phyloP scores from a whole-genome alignment of 2,113 vertebrate genomes.

The Lophura nycthemera region DNA sequence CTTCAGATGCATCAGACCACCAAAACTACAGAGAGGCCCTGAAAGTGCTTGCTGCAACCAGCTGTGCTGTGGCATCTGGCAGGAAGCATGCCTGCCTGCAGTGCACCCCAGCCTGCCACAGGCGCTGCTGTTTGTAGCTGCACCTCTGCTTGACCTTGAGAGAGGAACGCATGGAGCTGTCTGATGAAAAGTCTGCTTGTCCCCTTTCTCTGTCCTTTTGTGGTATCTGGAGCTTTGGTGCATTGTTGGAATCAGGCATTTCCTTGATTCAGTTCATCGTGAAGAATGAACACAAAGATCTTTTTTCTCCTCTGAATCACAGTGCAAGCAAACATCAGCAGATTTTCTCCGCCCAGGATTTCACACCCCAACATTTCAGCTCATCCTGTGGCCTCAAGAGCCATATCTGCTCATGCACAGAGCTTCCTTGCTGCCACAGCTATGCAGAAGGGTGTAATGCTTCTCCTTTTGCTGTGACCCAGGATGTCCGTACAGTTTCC shows the following conservation, averaged over 20 bases:
- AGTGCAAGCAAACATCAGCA: neutral
- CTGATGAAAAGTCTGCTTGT: neutral
- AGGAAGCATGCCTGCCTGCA: neutral
- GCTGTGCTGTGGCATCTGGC: neutral
- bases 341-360: neutral
- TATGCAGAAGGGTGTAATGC: neutral
- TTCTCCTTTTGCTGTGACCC: neutral
- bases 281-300: neutral
- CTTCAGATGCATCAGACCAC: fast-evolving
- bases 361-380: neutral
- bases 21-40: neutral
- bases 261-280: fast-evolving
- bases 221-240: neutral
- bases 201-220: neutral
- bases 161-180: neutral
- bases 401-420: fast-evolving
- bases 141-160: neutral
- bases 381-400: neutral
- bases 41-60: fast-evolving
- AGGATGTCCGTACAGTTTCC: neutral
- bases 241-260: neutral
- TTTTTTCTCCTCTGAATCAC: neutral
- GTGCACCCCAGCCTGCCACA: neutral
- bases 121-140: neutral
- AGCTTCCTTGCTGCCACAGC: fast-evolving